phyloP scores from a whole-genome alignment of 2,888 invertebrate genomes.

The Cantharis nigra region DNA sequence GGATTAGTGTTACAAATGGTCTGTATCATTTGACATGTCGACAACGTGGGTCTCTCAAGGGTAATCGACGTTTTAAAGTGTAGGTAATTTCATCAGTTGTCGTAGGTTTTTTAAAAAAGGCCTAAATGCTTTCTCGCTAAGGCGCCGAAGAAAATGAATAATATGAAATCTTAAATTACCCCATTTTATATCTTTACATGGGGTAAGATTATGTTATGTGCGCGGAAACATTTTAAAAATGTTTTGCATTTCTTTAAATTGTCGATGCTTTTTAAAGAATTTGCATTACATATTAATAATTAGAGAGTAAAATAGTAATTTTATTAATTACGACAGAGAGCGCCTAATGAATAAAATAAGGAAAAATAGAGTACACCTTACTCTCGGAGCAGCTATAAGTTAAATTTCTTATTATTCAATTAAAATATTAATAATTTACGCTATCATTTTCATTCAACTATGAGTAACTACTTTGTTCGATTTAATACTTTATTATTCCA shows the following conservation, averaged over 20 bases:
- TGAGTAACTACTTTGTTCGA: neutral
- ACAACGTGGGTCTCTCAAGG: neutral
- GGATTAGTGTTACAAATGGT: neutral
- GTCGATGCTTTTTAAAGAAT: neutral
- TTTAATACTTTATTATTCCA: neutral
- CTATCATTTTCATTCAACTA: neutral
- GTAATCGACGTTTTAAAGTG: neutral
- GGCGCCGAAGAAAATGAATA: neutral
- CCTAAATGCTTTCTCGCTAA: neutral
- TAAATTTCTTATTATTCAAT: neutral
- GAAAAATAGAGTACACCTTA: neutral
- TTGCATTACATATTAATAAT: neutral
- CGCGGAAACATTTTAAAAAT: neutral
- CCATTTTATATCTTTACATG: neutral
- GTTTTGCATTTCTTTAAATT: neutral
- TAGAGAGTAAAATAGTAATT: neutral
- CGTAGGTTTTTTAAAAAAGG: neutral
- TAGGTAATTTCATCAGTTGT: neutral
- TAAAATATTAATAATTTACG: neutral
- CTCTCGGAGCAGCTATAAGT: neutral
- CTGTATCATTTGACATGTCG: neutral
- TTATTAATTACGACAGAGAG: neutral
- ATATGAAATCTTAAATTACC: neutral
- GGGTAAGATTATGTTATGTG: neutral
- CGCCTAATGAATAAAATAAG: neutral